Percentiles rank a stretch among this genome's conserved stretches.
These are phyloP conservation scores for Crocidura indochinensis DNA, from an alignment of 2,797 vertebrate species.

Conservation along the genomic window DNA sequence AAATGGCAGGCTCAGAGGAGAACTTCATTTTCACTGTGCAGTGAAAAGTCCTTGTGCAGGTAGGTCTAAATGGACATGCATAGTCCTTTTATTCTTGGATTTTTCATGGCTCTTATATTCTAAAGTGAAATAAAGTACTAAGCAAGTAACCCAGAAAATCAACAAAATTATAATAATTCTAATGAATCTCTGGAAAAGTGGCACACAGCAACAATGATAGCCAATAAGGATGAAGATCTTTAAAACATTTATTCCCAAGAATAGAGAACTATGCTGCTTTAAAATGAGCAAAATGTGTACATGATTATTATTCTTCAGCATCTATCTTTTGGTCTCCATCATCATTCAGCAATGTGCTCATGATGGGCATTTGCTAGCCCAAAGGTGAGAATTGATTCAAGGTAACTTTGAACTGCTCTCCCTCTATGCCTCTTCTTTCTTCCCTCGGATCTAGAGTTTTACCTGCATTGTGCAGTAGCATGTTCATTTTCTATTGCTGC, in stretches of 20 bases:
- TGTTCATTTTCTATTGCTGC: constrained; percentile 39
- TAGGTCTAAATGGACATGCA: background rate
- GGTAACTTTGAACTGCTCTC: background rate
- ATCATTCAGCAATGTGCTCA: background rate
- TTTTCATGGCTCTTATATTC: background rate
- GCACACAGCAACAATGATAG: background rate
- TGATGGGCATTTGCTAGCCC: background rate
- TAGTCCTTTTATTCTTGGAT: background rate
- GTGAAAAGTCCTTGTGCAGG: background rate
- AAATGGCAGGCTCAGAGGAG: background rate
- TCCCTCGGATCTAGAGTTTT: background rate
- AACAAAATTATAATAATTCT: background rate
- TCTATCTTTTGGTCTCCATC: background rate
- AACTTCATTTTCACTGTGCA: background rate
- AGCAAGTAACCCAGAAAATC: constrained; percentile 48
- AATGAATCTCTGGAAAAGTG: background rate
- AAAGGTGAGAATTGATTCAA: background rate
- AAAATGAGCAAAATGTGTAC: background rate
- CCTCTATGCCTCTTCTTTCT: background rate
- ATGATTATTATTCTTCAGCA: background rate
- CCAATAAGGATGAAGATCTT: background rate
- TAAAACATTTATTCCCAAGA: background rate
- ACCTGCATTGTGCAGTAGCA: background rate
- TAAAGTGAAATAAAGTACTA: constrained; percentile 21
- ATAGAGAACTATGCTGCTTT: background rate